Evolutionary conservation across 2,888 invertebrate genomes (phyloP), one percentile per base, ranked within the genome.

Genomic region (Apodemia mormo): DNA sequence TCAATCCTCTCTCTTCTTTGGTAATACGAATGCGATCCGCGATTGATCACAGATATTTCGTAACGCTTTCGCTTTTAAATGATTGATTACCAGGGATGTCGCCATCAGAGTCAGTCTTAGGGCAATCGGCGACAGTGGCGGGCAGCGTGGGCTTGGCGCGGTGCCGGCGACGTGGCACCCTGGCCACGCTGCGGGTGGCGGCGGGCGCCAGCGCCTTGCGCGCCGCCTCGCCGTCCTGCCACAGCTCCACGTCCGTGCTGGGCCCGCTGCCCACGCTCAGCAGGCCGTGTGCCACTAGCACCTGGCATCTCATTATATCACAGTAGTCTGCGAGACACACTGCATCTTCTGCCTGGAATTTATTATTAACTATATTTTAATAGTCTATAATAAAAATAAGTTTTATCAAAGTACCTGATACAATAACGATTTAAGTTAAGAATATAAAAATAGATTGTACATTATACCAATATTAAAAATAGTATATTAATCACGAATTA

Each of bases 231-330:
- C 95, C 94, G 84, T 97, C 97, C 77, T 96, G 95, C 97, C 97
- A 97, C 73, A 97, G 86, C 83, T 97, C 97, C 75, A 97, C 95
- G 81, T 97, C 97, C 8, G 97, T 97, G 81, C 94, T 95, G 33
- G 96, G 94, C 30, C 95, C 94, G 75, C 94, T 95, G 65, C 95
- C 94, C 80, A 95, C 95, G 74, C 95, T 96, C 75, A 95, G 94
- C 80, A 95, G 87, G 74, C 96, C 96, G 83, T 96, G 96, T 73
- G 96, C 95, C 76, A 96, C 94, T 78, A 98, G 93, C 68, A 98
- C 97, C 86, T 98, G 97, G 89, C 98, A 98, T 78, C 98, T 95
- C 96, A 98, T 98, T 80, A 98, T 97, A 92, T 98, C 98, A 94
- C 98, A 99, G 92, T 97, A 98, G 88, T 98, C 98, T 68, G 98